Evolutionary conservation across 2,888 invertebrate species (phyloP).

Genomic region (Acrocyrtus sp.): DNA sequence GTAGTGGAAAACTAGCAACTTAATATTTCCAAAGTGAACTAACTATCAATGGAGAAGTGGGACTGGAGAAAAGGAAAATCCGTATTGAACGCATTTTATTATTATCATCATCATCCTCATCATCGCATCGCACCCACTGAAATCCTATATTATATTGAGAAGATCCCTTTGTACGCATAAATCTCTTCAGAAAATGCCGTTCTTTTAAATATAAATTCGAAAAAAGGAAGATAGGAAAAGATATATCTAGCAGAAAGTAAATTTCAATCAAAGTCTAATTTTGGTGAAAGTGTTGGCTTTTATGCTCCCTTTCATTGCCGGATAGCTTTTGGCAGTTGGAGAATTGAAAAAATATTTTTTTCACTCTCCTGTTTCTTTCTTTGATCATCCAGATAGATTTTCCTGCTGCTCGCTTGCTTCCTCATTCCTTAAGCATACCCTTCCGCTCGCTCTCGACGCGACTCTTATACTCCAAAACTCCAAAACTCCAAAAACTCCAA

Average conservation of each 20-base stretch:
- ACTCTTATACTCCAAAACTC: no score
- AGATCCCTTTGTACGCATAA: not conserved
- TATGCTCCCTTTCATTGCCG: slow-evolving; percentile 62
- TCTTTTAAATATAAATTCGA: not conserved
- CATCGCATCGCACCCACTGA: not conserved
- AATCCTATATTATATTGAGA: not conserved
- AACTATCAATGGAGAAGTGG: not conserved
- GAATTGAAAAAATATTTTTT: slow-evolving; percentile 60
- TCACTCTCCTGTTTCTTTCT: slow-evolving; percentile 54
- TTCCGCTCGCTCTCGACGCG: no score
- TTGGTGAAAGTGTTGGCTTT: slow-evolving; percentile 63
- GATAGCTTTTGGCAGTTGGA: slow-evolving; percentile 64
- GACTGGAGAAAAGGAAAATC: not conserved
- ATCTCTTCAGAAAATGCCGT: not conserved
- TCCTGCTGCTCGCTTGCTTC: not conserved
- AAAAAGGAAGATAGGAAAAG: slow-evolving; percentile 54
- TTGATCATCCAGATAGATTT: slow-evolving; percentile 55
- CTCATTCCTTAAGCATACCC: not conserved
- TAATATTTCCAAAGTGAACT: not conserved
- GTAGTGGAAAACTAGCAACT: not conserved
- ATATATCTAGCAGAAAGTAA: slow-evolving; percentile 62
- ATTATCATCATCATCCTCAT: not conserved
- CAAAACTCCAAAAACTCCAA: no score
- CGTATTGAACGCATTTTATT: not conserved
- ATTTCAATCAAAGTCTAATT: slow-evolving; percentile 64